Percentiles rank a stretch among this genome's conserved stretches.
Conservation (phyloP, 1,140 invertebrate species). For the Sarcophaga peregrina region DNA sequence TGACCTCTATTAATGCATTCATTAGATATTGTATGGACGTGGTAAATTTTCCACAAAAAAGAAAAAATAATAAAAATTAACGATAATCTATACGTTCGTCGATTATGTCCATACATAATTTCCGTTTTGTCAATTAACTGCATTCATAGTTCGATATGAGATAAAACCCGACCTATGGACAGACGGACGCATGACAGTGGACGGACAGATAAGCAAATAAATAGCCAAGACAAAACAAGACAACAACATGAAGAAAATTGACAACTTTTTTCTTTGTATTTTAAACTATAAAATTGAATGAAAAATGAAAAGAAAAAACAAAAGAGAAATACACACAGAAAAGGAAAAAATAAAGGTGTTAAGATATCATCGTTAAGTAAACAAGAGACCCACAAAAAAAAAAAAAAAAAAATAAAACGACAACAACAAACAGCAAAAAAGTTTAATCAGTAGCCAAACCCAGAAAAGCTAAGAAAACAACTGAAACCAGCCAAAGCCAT, state of each 20-base stretch:
- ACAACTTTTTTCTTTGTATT: slow-evolving; percentile 16
- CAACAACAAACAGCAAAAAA: neutral
- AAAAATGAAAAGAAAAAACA: neutral
- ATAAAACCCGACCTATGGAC: neutral
- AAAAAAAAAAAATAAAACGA: too few relatives aligned
- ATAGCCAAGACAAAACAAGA: slow-evolving; percentile 1
- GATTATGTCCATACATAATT: slow-evolving; percentile 33
- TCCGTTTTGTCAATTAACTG: slow-evolving; percentile 42
- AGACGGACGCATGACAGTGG: too few relatives aligned
- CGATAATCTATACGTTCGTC: neutral
- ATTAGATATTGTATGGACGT: too few relatives aligned
- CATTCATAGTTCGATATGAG: slow-evolving; percentile 26
- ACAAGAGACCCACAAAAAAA: neutral
- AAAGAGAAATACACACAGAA: neutral
- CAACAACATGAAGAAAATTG: neutral
- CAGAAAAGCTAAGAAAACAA: slow-evolving; percentile 22
- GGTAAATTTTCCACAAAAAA: neutral
- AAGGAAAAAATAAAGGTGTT: slow-evolving; percentile 5
- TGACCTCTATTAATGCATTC: too few relatives aligned
- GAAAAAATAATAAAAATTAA: neutral
- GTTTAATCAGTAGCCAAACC: slow-evolving; percentile 32
- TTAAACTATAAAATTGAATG: neutral
- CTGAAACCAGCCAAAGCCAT: neutral
- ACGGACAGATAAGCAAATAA: slow-evolving; percentile 1
- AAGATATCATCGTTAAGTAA: slow-evolving; percentile 29